Evolutionary conservation across 2,888 invertebrate genomes (phyloP).

Genomic region (Oxyteleia sp.): DNA sequence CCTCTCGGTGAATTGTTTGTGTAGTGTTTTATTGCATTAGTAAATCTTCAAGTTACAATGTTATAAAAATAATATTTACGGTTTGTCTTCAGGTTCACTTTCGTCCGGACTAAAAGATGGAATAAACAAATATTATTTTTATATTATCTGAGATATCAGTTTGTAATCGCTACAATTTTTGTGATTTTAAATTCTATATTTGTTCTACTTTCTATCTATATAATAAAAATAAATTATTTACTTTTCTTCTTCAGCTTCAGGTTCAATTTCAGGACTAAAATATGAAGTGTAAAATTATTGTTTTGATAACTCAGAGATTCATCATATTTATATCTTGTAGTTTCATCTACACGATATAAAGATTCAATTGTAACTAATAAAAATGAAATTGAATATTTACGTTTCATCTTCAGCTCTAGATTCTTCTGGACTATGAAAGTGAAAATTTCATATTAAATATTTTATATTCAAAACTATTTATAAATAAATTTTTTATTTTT

Average conservation of each 20-base stretch:
- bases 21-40: no score
- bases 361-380: no score
- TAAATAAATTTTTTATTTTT: no score
- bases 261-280: neutral
- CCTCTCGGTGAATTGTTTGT: no score
- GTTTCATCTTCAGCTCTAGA: conserved; percentile 14
- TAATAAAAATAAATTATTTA: conserved; percentile 8
- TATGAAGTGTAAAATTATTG: neutral
- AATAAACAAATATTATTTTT: neutral
- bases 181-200: no score
- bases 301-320: no score
- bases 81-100: conserved; percentile 25
- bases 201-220: no score
- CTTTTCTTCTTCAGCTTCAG: conserved; percentile 10
- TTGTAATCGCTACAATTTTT: neutral
- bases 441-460: neutral
- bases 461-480: no score
- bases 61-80: conserved; percentile 44
- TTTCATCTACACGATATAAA: no score
- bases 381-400: conserved; percentile 35
- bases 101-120: conserved; percentile 22
- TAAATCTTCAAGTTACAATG: neutral
- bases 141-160: neutral
- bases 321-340: no score
- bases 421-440: conserved; percentile 20